Percentiles rank a stretch among this genome's conserved stretches.
These are phyloP conservation scores for Steatocranus sp. DNA, from an alignment of 2,797 vertebrate species.

Conservation along the genomic window DNA sequence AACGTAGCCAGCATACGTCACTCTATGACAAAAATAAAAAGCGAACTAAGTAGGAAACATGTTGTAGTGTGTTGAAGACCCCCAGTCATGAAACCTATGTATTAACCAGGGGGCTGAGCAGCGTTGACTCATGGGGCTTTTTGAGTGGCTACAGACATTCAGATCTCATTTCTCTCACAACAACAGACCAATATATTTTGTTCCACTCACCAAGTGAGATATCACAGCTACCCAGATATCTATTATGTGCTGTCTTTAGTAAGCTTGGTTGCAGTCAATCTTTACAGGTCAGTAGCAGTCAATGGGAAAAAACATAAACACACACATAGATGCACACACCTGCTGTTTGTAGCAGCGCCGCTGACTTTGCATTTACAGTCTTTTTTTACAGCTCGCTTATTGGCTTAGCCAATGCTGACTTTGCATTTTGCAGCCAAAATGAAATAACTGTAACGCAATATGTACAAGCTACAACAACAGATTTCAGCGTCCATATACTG, in stretches of 20 bases:
- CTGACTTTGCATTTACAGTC: constrained; percentile 23
- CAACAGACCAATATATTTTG: not conserved
- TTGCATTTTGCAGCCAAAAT: constrained; percentile 21
- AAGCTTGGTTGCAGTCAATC: constrained; percentile 16
- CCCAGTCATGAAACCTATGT: not conserved
- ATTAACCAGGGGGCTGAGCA: not conserved
- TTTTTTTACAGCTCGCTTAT: constrained; percentile 22
- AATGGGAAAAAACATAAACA: not conserved
- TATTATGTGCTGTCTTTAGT: not conserved
- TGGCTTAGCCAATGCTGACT: constrained; percentile 24
- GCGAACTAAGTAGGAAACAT: not conserved
- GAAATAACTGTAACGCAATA: constrained; percentile 12
- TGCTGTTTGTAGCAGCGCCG: not conserved
- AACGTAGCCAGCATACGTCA: not conserved
- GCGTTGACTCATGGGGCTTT: not conserved
- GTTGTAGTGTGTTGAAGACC: not conserved
- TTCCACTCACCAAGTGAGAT: not conserved
- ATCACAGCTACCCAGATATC: not conserved
- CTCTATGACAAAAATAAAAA: not conserved
- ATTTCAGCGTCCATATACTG: not conserved
- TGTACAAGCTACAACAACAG: not conserved
- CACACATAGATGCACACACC: not conserved
- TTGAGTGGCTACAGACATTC: not conserved
- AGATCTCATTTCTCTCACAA: not conserved
- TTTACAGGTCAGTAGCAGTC: constrained; percentile 8